Percentiles rank a stretch among this genome's conserved stretches.
phyloP scores from a whole-genome alignment of 2,797 vertebrate genomes.

The Neoniphon sammara region DNA sequence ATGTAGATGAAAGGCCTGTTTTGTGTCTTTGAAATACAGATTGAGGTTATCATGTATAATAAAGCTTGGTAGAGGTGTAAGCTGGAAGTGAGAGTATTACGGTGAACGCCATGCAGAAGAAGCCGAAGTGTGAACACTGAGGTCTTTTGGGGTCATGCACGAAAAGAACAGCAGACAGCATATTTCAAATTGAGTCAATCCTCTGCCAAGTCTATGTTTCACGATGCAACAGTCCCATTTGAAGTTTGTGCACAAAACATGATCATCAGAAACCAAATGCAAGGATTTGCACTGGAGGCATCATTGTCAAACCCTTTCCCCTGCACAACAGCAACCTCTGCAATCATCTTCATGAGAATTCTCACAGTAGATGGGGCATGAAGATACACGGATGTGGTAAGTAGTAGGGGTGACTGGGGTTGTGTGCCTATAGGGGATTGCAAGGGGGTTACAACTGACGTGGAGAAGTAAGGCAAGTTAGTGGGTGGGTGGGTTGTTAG shows the following conservation, averaged over 20 bases:
- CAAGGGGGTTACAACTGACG: constrained; percentile 20
- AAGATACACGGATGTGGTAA: constrained; percentile 5
- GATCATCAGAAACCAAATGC: neutral
- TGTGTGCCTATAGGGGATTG: constrained; percentile 22
- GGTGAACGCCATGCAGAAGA: constrained; percentile 9
- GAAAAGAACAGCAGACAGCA: neutral
- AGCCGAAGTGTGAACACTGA: neutral
- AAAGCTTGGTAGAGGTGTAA: neutral
- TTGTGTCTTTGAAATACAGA: neutral
- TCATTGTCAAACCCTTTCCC: neutral
- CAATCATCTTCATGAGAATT: constrained; percentile 24
- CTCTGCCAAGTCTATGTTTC: neutral
- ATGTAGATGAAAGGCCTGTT: constrained; percentile 31
- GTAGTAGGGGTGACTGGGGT: constrained; percentile 1
- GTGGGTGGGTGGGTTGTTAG: constrained; percentile 56
- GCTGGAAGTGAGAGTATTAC: constrained; percentile 1
- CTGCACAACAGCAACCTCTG: constrained; percentile 17
- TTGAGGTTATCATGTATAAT: neutral
- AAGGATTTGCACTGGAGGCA: neutral
- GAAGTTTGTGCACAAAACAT: neutral
- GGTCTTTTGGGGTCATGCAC: neutral
- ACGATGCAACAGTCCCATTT: neutral
- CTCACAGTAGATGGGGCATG: neutral
- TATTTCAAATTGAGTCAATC: constrained; percentile 1
- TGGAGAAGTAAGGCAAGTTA: constrained; percentile 22